Base-by-base conservation (phyloP, 2,888 invertebrate species). In the Panorpa germanica region DNA sequence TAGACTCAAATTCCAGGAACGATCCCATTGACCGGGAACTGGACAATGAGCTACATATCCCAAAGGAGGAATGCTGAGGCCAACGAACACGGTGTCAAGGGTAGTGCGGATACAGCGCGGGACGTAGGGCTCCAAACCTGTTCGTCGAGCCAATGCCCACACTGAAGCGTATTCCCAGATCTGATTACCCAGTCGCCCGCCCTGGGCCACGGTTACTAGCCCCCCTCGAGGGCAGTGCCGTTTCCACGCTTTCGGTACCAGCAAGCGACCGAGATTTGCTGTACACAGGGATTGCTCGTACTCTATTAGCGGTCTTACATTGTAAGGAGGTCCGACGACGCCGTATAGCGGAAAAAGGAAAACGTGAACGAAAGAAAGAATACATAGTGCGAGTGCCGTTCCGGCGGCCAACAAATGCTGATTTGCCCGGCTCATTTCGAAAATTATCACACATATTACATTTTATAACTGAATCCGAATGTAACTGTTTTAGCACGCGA, bases 281-380 rank as follows among this genome's bases (percentile, higher is more conserved):
- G 52, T 52, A 45, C 65, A 65, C 20, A 65, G 49, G 7, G 57
- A 57, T 40, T 62, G 61, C 41, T 65, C 65, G 40, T 63, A 61
- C 29, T 59, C 56, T 32, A 55, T 53, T 36, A 60, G 55, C 29
- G 59, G 59, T 34, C 53, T 53, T 29, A 52, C 48, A 30, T 51
- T 47, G 28, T 48, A 52, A 36, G 56, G 53, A 35, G 50, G 52
- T 25, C 45, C 41, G 32, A 43, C 41, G 17, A 49, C 43, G 28
- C 53, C 54, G 48, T 65, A 64, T 47, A 65, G 50, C 29, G 65
- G 65, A 47, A 65, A 65, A 31, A 65, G 50, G 51, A 65, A 65
- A 40, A 65, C 53, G 48, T 65, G 65, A 43, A 65, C 63, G 43
- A 61, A 58, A 37, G 61, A 57, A 41, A 65, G 63, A 40, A 65